These are phyloP conservation scores for Augiades crinisus DNA, from an alignment of 2,888 invertebrate species.

Conservation along the genomic window DNA sequence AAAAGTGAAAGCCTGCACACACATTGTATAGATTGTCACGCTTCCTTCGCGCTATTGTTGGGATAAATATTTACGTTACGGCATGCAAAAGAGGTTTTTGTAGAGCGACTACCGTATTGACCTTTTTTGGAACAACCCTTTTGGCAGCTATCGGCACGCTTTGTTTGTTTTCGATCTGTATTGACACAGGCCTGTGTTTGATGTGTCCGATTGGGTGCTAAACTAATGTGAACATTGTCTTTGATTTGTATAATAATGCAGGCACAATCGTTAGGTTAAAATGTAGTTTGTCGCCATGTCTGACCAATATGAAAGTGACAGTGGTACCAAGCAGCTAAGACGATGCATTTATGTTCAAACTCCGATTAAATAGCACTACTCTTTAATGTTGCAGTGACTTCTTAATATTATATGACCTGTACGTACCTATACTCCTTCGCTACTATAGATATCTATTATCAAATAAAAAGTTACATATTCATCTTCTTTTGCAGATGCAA, in stretches of 20 bases:
- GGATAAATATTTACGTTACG: conserved; percentile 75
- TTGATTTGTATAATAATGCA: neutral
- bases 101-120: conserved; percentile 64
- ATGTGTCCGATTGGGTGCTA: conserved; percentile 47
- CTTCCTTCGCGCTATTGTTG: conserved; percentile 62
- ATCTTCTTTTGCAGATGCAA: too few relatives aligned
- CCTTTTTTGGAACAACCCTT: conserved; percentile 74
- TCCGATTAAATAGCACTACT: neutral
- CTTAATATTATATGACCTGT: too few relatives aligned
- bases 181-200: conserved; percentile 47
- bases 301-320: too few relatives aligned
- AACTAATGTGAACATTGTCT: conserved; percentile 31
- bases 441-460: too few relatives aligned
- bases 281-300: too few relatives aligned
- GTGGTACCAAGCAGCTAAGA: too few relatives aligned
- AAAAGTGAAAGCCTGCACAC: conserved; percentile 76
- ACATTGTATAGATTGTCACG: conserved; percentile 65
- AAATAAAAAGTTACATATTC: too few relatives aligned
- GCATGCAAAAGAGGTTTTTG: conserved; percentile 77
- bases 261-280: too few relatives aligned
- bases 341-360: too few relatives aligned
- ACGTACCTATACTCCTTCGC: too few relatives aligned
- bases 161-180: conserved; percentile 49
- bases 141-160: conserved; percentile 49
- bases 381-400: too few relatives aligned